Percentiles rank a stretch among this genome's conserved stretches.
Evolutionary conservation across 2,888 invertebrate species (phyloP).

Genomic region (Ethmia dodecea): DNA sequence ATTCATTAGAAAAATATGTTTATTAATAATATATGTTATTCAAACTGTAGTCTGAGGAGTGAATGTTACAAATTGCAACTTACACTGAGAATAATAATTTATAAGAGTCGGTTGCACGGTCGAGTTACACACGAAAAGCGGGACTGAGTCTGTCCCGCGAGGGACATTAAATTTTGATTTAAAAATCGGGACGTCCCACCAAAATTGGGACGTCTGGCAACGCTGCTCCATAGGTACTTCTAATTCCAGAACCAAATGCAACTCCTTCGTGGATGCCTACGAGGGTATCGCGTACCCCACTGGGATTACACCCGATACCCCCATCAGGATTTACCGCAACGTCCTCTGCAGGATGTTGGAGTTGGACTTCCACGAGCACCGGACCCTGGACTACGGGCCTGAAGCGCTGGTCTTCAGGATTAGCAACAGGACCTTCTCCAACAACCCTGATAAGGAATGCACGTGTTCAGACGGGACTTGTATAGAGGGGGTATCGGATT

Average conservation of each 20-base stretch:
- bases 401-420: slow-evolving; percentile 79
- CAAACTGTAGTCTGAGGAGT: too few species aligned
- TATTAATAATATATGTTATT: background rate
- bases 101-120: too few species aligned
- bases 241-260: slow-evolving; percentile 76
- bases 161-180: too few species aligned
- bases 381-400: slow-evolving; percentile 60
- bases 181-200: too few species aligned
- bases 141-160: too few species aligned
- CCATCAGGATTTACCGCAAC: slow-evolving; percentile 82
- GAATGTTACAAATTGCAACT: too few species aligned
- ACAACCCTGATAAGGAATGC: slow-evolving; percentile 83
- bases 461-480: too few species aligned
- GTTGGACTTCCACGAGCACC: slow-evolving; percentile 35
- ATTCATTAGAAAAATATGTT: too few species aligned
- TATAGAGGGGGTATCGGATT: slow-evolving; percentile 75
- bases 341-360: slow-evolving; percentile 86
- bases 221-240: too few species aligned
- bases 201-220: too few species aligned
- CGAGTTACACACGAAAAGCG: too few species aligned
- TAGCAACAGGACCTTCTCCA: slow-evolving; percentile 76
- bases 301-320: slow-evolving; percentile 65
- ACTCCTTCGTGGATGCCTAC: slow-evolving; percentile 80
- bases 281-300: slow-evolving; percentile 86
- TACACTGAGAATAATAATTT: too few species aligned